These are phyloP conservation scores for Olivierus martensii DNA, from an alignment of 1,140 invertebrate species.

Conservation along the genomic window DNA sequence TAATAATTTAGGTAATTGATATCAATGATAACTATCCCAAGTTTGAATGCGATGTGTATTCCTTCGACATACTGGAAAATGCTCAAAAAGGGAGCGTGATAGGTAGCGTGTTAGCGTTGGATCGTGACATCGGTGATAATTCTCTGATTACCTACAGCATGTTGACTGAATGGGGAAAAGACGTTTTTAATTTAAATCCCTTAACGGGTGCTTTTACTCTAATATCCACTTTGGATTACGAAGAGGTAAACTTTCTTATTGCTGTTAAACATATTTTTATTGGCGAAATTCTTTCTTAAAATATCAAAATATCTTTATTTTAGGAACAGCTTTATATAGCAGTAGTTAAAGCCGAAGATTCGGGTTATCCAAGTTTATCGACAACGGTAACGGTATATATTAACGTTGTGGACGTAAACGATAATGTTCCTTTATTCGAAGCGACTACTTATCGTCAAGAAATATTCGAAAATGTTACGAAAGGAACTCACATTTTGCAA, in stretches of 20 bases:
- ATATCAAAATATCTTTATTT: too few species aligned
- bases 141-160: constrained; percentile 83
- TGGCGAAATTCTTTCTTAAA: too few species aligned
- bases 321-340: too few species aligned
- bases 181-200: too few species aligned
- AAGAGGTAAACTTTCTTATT: too few species aligned
- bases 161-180: too few species aligned
- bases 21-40: constrained; percentile 88
- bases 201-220: too few species aligned
- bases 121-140: constrained; percentile 82
- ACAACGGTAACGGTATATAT: constrained; percentile 50
- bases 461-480: constrained; percentile 66
- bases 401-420: constrained; percentile 85
- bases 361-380: constrained; percentile 66
- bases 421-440: constrained; percentile 84
- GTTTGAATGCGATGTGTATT: constrained; percentile 73
- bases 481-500: constrained; percentile 56
- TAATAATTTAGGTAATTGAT: constrained; percentile 34
- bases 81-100: constrained; percentile 62
- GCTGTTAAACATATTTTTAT: too few species aligned
- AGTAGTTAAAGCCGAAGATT: constrained; percentile 55
- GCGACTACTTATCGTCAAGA: constrained; percentile 74
- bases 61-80: constrained; percentile 77
- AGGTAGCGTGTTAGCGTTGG: constrained; percentile 72
- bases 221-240: too few species aligned